phyloP scores from a whole-genome alignment of 2,888 invertebrate species.

The Microctonus hyperodae region DNA sequence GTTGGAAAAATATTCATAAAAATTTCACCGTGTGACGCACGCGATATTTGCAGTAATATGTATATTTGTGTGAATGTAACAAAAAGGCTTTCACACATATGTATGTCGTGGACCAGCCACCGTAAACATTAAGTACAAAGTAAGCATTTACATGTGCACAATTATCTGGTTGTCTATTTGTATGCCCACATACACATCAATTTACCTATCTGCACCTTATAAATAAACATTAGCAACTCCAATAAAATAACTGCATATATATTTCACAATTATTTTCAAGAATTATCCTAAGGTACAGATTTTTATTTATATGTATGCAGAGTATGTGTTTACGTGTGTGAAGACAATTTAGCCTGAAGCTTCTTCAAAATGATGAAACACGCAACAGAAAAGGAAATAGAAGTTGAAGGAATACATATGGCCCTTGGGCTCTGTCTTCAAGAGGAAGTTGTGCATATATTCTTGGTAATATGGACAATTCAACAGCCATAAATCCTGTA shows the following conservation, averaged over 20 bases:
- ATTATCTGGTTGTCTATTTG: neutral
- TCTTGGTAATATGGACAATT: neutral
- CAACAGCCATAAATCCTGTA: neutral
- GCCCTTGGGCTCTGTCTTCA: neutral
- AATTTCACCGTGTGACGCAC: slow-evolving; percentile 1
- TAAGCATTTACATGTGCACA: slow-evolving; percentile 15
- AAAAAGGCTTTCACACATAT: neutral
- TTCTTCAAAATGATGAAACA: neutral
- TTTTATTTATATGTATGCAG: too few species aligned
- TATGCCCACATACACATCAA: neutral
- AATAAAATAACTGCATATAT: too few species aligned
- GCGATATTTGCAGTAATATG: neutral
- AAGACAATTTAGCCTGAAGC: neutral
- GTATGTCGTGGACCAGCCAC: slow-evolving; percentile 41
- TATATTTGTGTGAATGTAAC: neutral
- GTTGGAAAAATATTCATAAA: neutral
- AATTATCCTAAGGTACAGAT: too few species aligned
- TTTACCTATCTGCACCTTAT: too few species aligned
- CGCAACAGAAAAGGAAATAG: neutral
- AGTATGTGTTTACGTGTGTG: neutral
- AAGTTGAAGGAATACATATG: neutral
- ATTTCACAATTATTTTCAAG: too few species aligned
- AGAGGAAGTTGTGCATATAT: neutral
- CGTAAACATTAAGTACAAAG: slow-evolving; percentile 37
- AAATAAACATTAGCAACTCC: too few species aligned